These are phyloP conservation scores for Hirtodrosophila duncani DNA, from an alignment of 2,888 invertebrate species.

Conservation along the genomic window DNA sequence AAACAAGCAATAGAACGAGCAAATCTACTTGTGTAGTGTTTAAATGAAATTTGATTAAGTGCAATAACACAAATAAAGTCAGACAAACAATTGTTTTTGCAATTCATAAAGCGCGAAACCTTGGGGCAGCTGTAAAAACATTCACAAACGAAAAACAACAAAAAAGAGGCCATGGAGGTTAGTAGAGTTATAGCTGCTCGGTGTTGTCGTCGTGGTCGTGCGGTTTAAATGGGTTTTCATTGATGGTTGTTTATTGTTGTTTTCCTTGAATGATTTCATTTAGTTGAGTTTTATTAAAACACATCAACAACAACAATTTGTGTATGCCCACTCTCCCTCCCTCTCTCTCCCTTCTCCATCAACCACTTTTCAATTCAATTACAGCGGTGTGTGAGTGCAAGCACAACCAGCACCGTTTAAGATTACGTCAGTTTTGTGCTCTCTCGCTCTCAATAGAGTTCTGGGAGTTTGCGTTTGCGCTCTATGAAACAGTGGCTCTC, in stretches of 20 bases:
- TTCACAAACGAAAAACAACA: conserved; percentile 27
- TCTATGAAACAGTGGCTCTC: conserved; percentile 26
- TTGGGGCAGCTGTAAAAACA: conserved; percentile 19
- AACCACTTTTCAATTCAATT: conserved; percentile 14
- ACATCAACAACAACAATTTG: conserved; percentile 45
- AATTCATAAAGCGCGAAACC: conserved; percentile 34
- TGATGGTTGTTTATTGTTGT: conserved; percentile 42
- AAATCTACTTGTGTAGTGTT: conserved; percentile 50
- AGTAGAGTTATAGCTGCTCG: conserved; percentile 40
- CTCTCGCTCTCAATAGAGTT: conserved; percentile 10
- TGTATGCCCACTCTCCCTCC: conserved; percentile 21
- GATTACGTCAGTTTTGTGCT: conserved; percentile 61
- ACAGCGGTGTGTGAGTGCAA: conserved; percentile 14
- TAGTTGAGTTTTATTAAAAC: conserved; percentile 37
- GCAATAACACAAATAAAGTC: conserved; percentile 27
- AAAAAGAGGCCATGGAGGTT: conserved; percentile 61
- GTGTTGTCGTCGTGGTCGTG: conserved; percentile 22
- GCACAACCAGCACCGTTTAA: conserved; percentile 37
- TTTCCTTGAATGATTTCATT: conserved; percentile 69
- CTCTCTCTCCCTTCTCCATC: conserved; percentile 21
- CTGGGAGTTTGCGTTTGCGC: conserved; percentile 53
- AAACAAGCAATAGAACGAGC: conserved; percentile 29
- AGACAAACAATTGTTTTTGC: conserved; percentile 27
- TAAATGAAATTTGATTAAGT: conserved; percentile 35
- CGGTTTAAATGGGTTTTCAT: conserved; percentile 47